Base-by-base conservation (phyloP, 2,113 vertebrate genomes). In the Podilymbus podiceps region DNA sequence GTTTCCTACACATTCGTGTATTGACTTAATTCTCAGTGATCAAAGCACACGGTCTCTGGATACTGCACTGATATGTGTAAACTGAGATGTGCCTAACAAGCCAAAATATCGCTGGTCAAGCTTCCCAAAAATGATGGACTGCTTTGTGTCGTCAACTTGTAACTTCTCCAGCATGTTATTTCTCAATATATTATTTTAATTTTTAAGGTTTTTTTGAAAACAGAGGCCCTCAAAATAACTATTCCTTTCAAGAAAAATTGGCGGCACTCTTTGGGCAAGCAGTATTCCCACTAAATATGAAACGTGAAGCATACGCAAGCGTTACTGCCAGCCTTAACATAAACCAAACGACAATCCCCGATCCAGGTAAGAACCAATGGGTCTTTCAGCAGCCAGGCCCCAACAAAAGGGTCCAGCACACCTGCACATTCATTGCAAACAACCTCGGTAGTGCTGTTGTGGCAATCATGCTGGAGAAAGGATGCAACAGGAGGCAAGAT, bases 391-490 rank as follows among this genome's bases (percentile, higher is more conserved):
- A 58, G 1, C 24, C 64, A 52, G 58, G 21, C 8, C 56, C 15
- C 58, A 47, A 15, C 11, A 35, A 8, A 13, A 30, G 31, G 18
- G 15, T 6, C 15, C 24, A 9, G 13, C 2, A 8, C 49, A 25
- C 30, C 47, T 22, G 11, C 21, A 53, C 24, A 6, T 24, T 20
- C 47, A 22, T 4, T 60, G 49, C 40, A 38, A 31, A 42, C 31
- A 15, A 5, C 27, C 31, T 22, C 3, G 1, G 28, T 3, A 35
- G 50, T 0, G 35, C 44, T 60, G 66, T 5, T 31, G 40, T 12
- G n/a, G 47, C n/a, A 53, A 8, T 1, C 7, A 11, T 2, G 15
- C 3, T 3, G 9, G 42, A 2, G 2, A 9, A 38, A 68, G 44
- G 47, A 12, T 14, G 40, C 16, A 7, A 1, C 8, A 17, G n/a